Evolutionary conservation across 1,140 invertebrate species (phyloP).

Genomic region (Lethrus apterus): DNA sequence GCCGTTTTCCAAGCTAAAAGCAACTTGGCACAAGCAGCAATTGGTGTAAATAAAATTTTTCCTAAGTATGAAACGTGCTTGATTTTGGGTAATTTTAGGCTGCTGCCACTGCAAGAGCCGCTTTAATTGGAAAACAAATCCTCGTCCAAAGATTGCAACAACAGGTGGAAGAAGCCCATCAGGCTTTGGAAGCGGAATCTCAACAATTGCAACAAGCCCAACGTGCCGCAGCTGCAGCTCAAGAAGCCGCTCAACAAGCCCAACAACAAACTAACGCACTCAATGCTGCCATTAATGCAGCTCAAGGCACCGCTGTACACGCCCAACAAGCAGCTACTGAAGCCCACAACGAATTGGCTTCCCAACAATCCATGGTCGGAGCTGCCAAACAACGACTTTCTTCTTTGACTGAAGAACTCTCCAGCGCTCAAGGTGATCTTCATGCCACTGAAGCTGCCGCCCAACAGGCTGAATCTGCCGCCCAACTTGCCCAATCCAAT

Average conservation of each 20-base stretch:
- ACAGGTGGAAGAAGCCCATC: constrained; percentile 6
- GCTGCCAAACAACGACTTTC: constrained; percentile 12
- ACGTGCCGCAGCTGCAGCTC: constrained; percentile 6
- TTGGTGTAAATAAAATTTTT: background rate
- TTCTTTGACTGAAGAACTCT: constrained; percentile 2
- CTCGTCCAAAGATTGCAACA: constrained; percentile 9
- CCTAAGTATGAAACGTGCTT: background rate
- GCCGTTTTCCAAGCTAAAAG: constrained; percentile 11
- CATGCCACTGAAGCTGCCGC: constrained; percentile 11
- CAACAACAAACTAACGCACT: constrained; percentile 8
- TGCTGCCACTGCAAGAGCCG: constrained; percentile 4
- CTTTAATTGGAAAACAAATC: constrained; percentile 12
- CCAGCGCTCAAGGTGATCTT: constrained; percentile 5
- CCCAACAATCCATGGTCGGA: constrained; percentile 12
- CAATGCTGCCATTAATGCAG: constrained; percentile 11
- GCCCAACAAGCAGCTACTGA: constrained; percentile 11
- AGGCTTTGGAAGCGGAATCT: constrained; percentile 5
- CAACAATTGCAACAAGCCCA: constrained; percentile 13
- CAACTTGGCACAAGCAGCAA: constrained; percentile 7
- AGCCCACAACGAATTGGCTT: constrained; percentile 1
- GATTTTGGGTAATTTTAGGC: background rate
- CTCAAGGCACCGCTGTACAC: constrained; percentile 5
- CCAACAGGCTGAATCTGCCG: constrained; percentile 12
- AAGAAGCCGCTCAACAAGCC: constrained; percentile 7
- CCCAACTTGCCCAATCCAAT: constrained; percentile 12